A percentile compares a stretch with the other conserved stretches of the same genome.
Conservation (phyloP, 2,888 invertebrate species). For the Xestoiulus laeticollis region DNA sequence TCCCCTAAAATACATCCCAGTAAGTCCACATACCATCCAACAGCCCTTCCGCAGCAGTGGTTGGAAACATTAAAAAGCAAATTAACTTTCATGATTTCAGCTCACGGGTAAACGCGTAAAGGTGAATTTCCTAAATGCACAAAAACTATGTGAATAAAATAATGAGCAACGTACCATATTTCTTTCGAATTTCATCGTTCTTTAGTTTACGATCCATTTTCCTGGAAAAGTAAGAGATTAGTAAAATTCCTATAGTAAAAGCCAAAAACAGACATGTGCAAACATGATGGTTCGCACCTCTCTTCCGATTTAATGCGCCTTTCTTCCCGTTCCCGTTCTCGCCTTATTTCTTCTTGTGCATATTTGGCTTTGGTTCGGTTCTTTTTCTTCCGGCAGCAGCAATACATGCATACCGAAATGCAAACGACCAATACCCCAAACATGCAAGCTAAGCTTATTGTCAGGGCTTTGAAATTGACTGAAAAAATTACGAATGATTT, state of each 20-base stretch:
- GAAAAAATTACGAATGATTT: neutral
- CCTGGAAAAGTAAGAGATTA: neutral
- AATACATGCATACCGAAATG: constrained; percentile 53
- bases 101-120: neutral
- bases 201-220: constrained; percentile 50
- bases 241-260: neutral
- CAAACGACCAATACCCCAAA: constrained; percentile 55
- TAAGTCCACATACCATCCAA: constrained; percentile 46
- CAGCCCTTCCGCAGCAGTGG: constrained; percentile 42
- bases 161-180: constrained; percentile 52
- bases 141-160: neutral
- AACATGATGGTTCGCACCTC: constrained; percentile 6
- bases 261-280: neutral
- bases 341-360: constrained; percentile 54
- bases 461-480: constrained; percentile 56
- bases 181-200: constrained; percentile 53
- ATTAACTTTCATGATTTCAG: neutral
- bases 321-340: constrained; percentile 55
- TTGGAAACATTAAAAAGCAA: constrained; percentile 47
- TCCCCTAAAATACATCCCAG: neutral
- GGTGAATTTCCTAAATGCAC: neutral
- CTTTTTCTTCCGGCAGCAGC: constrained; percentile 55
- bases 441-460: constrained; percentile 54
- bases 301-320: constrained; percentile 53
- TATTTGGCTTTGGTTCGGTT: neutral